Conservation (phyloP, 2,113 vertebrate species). For the Halcyon malimbica region DNA sequence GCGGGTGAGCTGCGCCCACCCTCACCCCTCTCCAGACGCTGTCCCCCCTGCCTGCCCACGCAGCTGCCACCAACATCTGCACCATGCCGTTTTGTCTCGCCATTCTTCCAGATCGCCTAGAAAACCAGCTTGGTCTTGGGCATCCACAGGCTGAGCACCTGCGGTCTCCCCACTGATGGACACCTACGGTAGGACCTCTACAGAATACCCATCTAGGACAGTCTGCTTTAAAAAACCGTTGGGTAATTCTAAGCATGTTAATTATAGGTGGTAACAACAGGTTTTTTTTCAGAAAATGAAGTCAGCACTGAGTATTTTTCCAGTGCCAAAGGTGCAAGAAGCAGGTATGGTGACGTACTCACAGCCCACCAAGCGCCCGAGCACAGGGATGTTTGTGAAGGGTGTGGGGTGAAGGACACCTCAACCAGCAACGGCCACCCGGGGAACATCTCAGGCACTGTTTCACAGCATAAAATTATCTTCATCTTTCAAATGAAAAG, state of each 20-base stretch:
- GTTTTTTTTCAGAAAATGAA: background rate
- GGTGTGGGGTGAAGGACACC: background rate
- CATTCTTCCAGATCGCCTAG: background rate
- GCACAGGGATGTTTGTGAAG: background rate
- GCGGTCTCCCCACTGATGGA: background rate
- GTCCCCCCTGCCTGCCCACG: too few species aligned
- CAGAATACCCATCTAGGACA: background rate
- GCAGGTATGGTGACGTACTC: background rate
- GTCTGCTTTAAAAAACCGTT: accelerated
- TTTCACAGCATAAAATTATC: background rate
- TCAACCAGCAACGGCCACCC: background rate
- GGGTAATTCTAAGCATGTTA: background rate
- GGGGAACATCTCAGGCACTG: background rate
- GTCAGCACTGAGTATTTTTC: too few species aligned
- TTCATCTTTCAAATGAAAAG: background rate
- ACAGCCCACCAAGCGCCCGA: background rate
- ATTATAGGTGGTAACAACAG: background rate
- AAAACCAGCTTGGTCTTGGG: background rate
- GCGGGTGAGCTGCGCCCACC: accelerated
- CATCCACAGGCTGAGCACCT: accelerated
- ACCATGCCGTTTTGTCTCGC: background rate
- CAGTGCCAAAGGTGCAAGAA: background rate
- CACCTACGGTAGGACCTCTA: background rate
- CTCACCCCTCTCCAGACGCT: background rate
- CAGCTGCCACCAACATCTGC: background rate